Percentiles rank a stretch among this genome's conserved stretches.
Conservation (phyloP, 1,140 invertebrate species). For the Polypedilum vanderplanki region DNA sequence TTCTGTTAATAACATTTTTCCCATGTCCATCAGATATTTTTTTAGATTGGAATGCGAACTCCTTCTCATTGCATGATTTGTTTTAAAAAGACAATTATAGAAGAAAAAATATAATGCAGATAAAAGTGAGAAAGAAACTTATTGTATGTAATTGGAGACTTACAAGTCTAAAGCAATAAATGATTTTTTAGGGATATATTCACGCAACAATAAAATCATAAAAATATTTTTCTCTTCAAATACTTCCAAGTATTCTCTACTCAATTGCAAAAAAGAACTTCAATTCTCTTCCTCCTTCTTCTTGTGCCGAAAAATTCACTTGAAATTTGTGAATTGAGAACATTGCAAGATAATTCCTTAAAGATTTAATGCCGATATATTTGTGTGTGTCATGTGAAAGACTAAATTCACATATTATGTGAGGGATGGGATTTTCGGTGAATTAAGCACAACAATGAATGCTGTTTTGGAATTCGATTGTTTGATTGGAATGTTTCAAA, state of each 20-base stretch:
- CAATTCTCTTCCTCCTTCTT: not conserved
- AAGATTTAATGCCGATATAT: conserved; percentile 11
- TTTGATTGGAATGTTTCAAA: conserved; percentile 21
- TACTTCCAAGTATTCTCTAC: not conserved
- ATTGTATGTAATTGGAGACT: not conserved
- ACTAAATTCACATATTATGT: not conserved
- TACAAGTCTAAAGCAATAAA: not conserved
- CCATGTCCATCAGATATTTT: no score
- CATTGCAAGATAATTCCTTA: conserved; percentile 12
- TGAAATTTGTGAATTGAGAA: conserved; percentile 14
- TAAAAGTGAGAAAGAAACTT: not conserved
- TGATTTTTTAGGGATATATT: not conserved
- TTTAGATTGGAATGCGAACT: not conserved
- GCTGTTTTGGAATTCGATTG: not conserved
- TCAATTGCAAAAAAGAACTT: not conserved
- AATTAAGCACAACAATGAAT: conserved; percentile 7
- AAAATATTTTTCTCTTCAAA: conserved; percentile 1
- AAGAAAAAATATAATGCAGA: not conserved
- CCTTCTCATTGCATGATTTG: not conserved
- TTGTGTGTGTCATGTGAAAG: not conserved
- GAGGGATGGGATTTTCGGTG: conserved; percentile 1
- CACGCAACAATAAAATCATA: conserved; percentile 17
- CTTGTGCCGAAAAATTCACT: conserved; percentile 26
- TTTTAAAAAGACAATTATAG: not conserved
- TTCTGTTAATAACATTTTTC: no score